Evolutionary conservation across 2,113 vertebrate species (phyloP), one percentile per base, ranked within the genome.

Genomic region (Menura novaehollandiae): DNA sequence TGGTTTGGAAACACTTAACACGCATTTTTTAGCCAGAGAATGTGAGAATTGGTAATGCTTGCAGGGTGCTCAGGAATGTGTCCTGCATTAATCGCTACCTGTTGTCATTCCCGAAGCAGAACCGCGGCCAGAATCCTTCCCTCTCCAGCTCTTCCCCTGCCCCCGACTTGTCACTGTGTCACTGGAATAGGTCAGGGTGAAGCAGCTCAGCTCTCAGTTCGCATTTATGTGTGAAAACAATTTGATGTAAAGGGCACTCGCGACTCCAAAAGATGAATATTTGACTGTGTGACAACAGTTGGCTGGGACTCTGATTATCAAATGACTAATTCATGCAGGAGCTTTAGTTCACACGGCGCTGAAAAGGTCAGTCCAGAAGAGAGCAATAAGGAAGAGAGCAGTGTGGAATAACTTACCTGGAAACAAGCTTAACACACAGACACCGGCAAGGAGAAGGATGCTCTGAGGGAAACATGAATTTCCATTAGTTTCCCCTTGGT

Each of bases 111-210:
- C 32, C 2, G 0, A 10, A 12, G 49, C 60, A 13, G 26, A 24
- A 8, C 39, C 11, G 5, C 32, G 30, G 68, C 27, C 51, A 6
- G 7, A 8, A 2, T 9, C 68, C 43, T 28, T 7, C 32, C 11
- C 49, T 27, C 37, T 27, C 37, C 60, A 13, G 35, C 55, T 28
- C 19, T 10, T 18, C 3, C 3, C 41, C 44, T 18, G 33, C 33
- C 58, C 58, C 80, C 3, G 49, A 1, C 26, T 30, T 2, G 69
- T 15, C 64, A 3, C 81, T 1, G 20, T 68, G 69, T 7, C 79
- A 2, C 76, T 30, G 51, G 0, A 24, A 5, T 3, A 6, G 74
- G 33, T 27, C 56, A 8, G 3, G 4, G 4, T 17, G 2, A 4
- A 37, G 60, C 0, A 10, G 32, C 67, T 53, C 33, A 7, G 0